phyloP scores from a whole-genome alignment of 2,888 invertebrate species.

The Bugulina stolonifera region DNA sequence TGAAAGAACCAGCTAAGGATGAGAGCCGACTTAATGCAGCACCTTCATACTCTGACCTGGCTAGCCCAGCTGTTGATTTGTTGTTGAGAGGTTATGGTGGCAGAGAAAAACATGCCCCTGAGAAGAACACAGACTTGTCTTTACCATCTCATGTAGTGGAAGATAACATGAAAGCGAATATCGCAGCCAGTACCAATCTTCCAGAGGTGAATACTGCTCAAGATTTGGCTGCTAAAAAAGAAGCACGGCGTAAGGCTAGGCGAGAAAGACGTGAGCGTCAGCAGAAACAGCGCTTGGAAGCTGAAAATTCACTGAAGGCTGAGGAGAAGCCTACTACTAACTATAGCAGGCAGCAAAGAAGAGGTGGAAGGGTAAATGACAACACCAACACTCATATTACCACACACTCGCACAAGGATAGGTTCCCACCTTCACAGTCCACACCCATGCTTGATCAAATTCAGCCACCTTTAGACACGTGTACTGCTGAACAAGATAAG shows the following conservation, averaged over 20 bases:
- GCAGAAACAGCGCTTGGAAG: constrained; percentile 11
- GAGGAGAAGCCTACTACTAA: neutral
- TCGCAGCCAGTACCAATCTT: neutral
- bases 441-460: neutral
- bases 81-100: constrained; percentile 19
- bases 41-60: constrained; percentile 12
- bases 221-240: constrained; percentile 12
- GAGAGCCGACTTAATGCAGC: neutral
- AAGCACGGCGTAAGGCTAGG: constrained; percentile 14
- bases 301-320: neutral
- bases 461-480: neutral
- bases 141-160: constrained; percentile 7
- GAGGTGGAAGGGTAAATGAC: neutral
- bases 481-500: neutral
- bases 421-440: neutral
- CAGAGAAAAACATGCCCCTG: constrained; percentile 9
- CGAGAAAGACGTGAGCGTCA: constrained; percentile 1
- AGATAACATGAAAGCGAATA: neutral
- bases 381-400: neutral
- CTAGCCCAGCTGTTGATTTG: constrained; percentile 21
- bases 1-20: neutral
- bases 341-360: neutral
- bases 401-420: neutral
- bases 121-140: neutral
- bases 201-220: neutral